Base-by-base conservation (phyloP, 2,888 invertebrate species). In the Trachelus tabidus region DNA sequence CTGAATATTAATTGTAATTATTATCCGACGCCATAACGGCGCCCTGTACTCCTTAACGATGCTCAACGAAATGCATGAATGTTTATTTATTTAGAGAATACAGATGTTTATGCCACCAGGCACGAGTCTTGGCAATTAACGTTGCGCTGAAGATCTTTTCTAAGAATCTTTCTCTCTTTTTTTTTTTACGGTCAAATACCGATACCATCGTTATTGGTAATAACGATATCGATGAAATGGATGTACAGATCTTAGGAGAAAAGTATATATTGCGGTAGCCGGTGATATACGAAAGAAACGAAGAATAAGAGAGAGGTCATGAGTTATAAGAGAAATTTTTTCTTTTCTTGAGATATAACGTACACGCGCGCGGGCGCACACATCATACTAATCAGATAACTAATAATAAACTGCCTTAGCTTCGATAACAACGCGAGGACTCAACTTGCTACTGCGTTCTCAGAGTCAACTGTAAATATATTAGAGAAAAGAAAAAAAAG, bases 381-480 rank as follows among this genome's bases (percentile, higher is more conserved):
- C 40, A 6, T 40, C 40, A 15, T 40, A 6, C 40, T 4, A 15
- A 40, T 40, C 40, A 15, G 15, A 40, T 40, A 40, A 40, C 15
- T 40, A 40, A 40, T 40, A 1, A 40, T 40, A 40, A 40, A 40
- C 4, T 40, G 40, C 40, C 40, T 40, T 40, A 40, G 40, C 40
- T 40, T 40, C 40, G 40, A 15, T 40, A 40, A 40, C 40, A 40
- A 40, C 40, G 40, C 40, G 40, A 40, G 40, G 40, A 40, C 40
- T 73, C 33, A 11, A 33, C 23, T 73, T 34, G 73, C 73, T 73
- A 34, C n/a, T 31, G 34, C 73, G 69, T 33, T 31, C 33, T 33
- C 35, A 73, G 33, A 73, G 35, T 73, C 73, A 73, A 33, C 30
- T 73, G 73, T 73, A 73, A 73, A 73, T 73, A 73, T 33, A 73